These are phyloP conservation scores for Chionodraco myersi DNA, from an alignment of 2,113 vertebrate species.

Conservation along the genomic window DNA sequence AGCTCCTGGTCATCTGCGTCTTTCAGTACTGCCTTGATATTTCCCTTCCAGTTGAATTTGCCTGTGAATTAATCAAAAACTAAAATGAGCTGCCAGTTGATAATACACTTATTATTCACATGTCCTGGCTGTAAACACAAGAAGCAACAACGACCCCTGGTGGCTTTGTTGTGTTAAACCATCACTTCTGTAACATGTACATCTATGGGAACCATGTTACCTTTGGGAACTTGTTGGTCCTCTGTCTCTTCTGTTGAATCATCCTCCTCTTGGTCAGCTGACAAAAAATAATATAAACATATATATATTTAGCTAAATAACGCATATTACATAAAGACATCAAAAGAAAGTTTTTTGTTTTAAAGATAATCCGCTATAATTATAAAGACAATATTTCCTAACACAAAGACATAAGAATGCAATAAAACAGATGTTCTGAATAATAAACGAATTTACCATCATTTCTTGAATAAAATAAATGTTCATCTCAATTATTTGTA, in stretches of 20 bases:
- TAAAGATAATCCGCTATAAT: background rate
- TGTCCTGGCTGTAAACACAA: background rate
- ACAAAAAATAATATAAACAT: background rate
- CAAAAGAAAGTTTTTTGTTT: background rate
- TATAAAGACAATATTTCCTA: background rate
- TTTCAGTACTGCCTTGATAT: conserved; percentile 90
- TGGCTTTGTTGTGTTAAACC: conserved; percentile 27
- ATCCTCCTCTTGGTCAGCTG: conserved; percentile 51
- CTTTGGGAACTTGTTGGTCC: conserved; percentile 60
- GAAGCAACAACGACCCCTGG: conserved; percentile 60
- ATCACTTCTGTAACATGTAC: background rate
- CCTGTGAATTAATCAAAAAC: conserved; percentile 75
- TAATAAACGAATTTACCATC: background rate
- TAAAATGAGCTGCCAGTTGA: conserved; percentile 6
- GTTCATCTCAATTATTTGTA: background rate
- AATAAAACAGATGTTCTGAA: background rate
- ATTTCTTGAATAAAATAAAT: background rate
- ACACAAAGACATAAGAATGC: background rate
- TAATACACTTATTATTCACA: conserved; percentile 5
- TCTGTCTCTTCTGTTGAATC: conserved; percentile 56
- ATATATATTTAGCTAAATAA: background rate
- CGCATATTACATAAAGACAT: background rate
- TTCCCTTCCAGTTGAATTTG: conserved; percentile 98
- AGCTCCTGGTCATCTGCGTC: conserved; percentile 91
- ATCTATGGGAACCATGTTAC: conserved; percentile 39